phyloP scores from a whole-genome alignment of 1,140 invertebrate genomes.

The Procambarus clarkii region DNA sequence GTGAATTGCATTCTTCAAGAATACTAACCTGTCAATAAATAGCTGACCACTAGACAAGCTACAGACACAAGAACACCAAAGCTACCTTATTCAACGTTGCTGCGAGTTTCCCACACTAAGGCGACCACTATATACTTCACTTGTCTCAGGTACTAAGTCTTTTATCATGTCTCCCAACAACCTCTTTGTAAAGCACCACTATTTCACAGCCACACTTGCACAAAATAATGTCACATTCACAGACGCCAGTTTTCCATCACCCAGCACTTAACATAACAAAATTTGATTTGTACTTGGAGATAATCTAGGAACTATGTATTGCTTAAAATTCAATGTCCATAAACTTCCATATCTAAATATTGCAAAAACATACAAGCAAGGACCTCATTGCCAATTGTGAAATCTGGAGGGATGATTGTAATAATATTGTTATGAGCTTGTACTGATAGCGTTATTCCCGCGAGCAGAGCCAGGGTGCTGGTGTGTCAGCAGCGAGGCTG shows the following conservation, averaged over 20 bases:
- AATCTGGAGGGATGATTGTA: not conserved
- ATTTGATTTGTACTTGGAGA: conserved; percentile 1
- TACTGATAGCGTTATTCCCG: not conserved
- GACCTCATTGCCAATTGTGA: too few species aligned
- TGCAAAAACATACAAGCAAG: too few species aligned
- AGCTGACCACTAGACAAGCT: too few species aligned
- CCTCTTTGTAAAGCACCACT: not conserved
- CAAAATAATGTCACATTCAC: not conserved
- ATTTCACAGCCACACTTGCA: not conserved
- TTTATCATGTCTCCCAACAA: not conserved
- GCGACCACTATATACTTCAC: not conserved
- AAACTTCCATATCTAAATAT: not conserved
- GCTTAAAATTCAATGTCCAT: not conserved
- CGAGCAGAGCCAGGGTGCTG: not conserved
- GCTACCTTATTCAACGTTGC: not conserved
- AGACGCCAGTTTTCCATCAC: not conserved
- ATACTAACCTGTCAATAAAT: too few species aligned
- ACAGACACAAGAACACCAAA: not conserved
- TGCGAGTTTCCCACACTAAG: not conserved
- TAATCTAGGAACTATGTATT: not conserved
- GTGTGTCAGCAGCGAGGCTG: not conserved
- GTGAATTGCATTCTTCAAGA: too few species aligned
- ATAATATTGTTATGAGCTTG: not conserved
- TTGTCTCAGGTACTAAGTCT: not conserved
- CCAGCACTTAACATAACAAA: not conserved